These are phyloP conservation scores for Orchesella cincta DNA, from an alignment of 1,140 invertebrate species.

Conservation along the genomic window DNA sequence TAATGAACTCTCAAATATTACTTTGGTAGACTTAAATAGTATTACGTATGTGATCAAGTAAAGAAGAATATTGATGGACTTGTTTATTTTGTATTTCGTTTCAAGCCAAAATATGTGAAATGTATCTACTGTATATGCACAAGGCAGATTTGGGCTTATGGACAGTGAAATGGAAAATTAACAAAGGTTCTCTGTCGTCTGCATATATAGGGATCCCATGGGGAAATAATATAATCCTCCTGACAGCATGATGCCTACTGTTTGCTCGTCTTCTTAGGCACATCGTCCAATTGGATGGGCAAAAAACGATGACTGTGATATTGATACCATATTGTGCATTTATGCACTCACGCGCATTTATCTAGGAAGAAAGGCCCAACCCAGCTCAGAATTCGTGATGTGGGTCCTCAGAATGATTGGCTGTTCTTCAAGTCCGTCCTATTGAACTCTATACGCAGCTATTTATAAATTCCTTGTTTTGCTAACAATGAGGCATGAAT, in stretches of 20 bases:
- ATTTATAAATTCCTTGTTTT: neutral
- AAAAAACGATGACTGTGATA: conserved; percentile 14
- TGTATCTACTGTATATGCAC: neutral
- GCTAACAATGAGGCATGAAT: too few species aligned
- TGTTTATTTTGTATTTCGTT: too few species aligned
- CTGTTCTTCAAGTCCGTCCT: conserved; percentile 4
- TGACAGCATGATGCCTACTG: neutral
- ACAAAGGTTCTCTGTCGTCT: neutral
- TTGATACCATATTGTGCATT: conserved; percentile 18
- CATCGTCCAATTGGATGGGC: neutral
- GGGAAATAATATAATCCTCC: neutral
- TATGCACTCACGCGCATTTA: conserved; percentile 15
- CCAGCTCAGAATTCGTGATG: neutral
- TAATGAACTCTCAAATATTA: too few species aligned
- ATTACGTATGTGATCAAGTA: too few species aligned
- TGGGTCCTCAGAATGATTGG: conserved; percentile 2
- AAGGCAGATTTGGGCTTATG: neutral
- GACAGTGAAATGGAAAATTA: neutral
- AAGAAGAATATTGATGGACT: too few species aligned
- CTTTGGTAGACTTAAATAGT: too few species aligned
- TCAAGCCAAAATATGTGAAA: too few species aligned
- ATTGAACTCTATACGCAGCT: neutral
- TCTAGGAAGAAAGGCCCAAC: neutral
- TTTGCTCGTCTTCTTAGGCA: neutral
- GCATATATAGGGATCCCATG: neutral